Conservation (phyloP, 2,797 vertebrate genomes). For the Takifugu ocellatus region DNA sequence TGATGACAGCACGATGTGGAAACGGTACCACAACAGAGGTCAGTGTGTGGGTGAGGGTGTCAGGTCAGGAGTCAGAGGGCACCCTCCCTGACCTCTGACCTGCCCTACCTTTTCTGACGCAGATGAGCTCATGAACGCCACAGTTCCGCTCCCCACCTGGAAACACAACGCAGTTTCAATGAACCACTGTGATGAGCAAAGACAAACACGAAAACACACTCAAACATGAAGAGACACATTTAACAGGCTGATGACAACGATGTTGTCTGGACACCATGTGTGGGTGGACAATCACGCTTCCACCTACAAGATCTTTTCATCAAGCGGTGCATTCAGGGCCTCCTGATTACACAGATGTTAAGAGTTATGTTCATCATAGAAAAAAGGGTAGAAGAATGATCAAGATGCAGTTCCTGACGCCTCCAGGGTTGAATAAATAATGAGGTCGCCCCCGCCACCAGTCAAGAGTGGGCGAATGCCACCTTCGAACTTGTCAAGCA, state of each 20-base stretch:
- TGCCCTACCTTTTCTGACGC: slow-evolving; percentile 94
- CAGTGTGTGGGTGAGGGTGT: slow-evolving; percentile 5
- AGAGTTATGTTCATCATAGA: too few species aligned
- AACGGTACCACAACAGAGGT: slow-evolving; percentile 7
- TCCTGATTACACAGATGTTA: not conserved
- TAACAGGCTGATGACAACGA: slow-evolving; percentile 9
- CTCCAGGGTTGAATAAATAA: too few species aligned
- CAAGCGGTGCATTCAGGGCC: not conserved
- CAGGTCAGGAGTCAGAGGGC: slow-evolving; percentile 17
- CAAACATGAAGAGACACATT: not conserved
- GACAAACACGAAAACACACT: slow-evolving; percentile 20
- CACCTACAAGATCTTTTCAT: not conserved
- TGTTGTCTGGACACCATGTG: not conserved
- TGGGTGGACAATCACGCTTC: not conserved
- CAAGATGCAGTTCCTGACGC: not conserved
- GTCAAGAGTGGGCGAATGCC: too few species aligned
- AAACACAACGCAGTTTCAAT: slow-evolving; percentile 74
- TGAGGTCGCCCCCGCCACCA: too few species aligned
- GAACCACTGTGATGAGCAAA: slow-evolving; percentile 48
- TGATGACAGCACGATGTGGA: not conserved
- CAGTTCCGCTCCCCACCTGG: slow-evolving; percentile 96
- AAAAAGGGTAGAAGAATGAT: not conserved
- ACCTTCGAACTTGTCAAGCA: too few species aligned
- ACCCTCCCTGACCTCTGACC: slow-evolving; percentile 43
- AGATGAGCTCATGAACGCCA: slow-evolving; percentile 97